Base-by-base conservation (phyloP, 2,797 vertebrate species). In the Austrolebias charrua region DNA sequence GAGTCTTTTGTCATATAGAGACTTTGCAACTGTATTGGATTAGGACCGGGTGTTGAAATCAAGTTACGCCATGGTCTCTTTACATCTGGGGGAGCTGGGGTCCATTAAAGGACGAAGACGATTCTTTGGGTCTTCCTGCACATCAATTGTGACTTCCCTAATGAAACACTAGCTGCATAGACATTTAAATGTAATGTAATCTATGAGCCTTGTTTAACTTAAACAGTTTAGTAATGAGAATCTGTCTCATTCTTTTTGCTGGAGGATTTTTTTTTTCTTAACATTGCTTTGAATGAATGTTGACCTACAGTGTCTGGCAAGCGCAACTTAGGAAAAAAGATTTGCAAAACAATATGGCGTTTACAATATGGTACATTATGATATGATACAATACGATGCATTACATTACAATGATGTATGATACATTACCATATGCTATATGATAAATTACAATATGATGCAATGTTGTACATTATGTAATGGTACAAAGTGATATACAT, bases 31-130 rank as follows among this genome's bases (percentile, higher is more conserved):
- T 80, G 90, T 87, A 93, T 93, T 93, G 90, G 88, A 93, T 93
- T 94, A 94, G 88, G 79, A 89, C 89, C 90, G 89, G 91, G 86
- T 85, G 91, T 91, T 86, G 88, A 93, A 93, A 94, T 93, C 91
- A 91, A 88, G 91, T 94, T 93, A 92, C 76, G 82, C 74, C 48
- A 78, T 83, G 88, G 78, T 91, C 87, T 87, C 90, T 92, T 93
- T 92, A 93, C 92, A 92, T 94, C 91, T 93, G 91, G 90, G 38
- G 91, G 86, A 91, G 83, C 90, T 88, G 78, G 85, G 87, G 71
- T 91, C 88, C 90, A 92, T 92, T 92, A 92, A 91, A 92, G 87
- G 89, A 85, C 84, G 79, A 88, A 84, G 87, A 89, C 88, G 49
- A 84, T 91, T 92, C 90, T 92, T 92, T 92, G 85, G 87, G 88